These are phyloP conservation scores for Ciona savignyi DNA, from an alignment of 23 tunicate species.

Conservation along the genomic window DNA sequence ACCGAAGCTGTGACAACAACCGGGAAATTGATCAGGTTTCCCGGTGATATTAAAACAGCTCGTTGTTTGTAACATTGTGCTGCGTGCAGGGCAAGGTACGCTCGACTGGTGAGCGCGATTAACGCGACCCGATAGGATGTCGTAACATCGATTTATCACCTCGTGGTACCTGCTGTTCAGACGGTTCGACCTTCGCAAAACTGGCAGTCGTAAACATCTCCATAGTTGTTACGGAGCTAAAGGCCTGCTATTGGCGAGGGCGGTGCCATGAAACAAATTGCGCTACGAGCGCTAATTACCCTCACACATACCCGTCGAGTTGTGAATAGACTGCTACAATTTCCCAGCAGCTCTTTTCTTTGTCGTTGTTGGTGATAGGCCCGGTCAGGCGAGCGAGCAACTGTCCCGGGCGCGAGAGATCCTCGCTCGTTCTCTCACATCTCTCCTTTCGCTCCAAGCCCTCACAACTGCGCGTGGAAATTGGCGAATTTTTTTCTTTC, in stretches of 20 bases:
- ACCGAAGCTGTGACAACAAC: not conserved
- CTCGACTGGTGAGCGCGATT: no score
- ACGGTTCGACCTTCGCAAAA: not conserved
- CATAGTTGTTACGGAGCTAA: no score
- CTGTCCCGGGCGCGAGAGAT: not conserved
- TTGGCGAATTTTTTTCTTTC: not conserved
- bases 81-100: no score
- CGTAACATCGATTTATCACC: not conserved
- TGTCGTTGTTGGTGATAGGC: not conserved
- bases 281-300: not conserved
- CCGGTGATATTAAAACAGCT: not conserved
- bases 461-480: not conserved
- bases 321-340: not conserved
- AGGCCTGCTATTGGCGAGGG: not conserved
- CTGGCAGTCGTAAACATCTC: not conserved
- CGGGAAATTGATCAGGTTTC: not conserved
- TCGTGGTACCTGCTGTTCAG: not conserved
- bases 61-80: no score
- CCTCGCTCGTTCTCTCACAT: not conserved
- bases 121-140: no score
- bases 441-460: not conserved
- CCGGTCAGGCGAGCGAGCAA: not conserved
- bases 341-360: not conserved
- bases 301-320: not conserved
- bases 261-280: not conserved